phyloP scores from a whole-genome alignment of 2,888 invertebrate genomes.

The Yponomeuta malinellus region DNA sequence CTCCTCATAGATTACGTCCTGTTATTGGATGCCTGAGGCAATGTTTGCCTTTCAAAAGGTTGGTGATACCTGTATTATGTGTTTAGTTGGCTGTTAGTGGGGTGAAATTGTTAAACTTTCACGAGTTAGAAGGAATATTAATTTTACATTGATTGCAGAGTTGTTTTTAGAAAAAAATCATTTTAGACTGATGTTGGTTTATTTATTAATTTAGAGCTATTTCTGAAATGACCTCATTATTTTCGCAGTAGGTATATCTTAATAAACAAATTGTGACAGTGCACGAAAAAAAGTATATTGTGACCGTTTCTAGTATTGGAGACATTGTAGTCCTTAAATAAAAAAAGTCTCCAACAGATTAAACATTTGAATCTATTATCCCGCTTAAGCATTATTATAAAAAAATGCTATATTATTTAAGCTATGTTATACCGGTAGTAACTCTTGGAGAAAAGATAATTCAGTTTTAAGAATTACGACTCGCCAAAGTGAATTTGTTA shows the following conservation, averaged over 20 bases:
- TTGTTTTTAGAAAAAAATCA: not conserved
- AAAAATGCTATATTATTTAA: no score
- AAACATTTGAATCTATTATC: no score
- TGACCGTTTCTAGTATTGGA: no score
- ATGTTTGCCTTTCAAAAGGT: constrained; percentile 4
- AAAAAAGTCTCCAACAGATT: no score
- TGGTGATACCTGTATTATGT: constrained; percentile 4
- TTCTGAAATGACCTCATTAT: no score
- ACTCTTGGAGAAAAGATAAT: not conserved
- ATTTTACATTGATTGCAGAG: not conserved
- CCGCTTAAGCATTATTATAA: no score
- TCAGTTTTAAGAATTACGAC: not conserved
- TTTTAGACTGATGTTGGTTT: not conserved
- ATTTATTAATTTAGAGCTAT: no score
- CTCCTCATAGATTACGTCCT: constrained; percentile 10
- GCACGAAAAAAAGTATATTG: no score
- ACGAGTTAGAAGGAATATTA: not conserved
- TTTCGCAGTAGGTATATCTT: no score
- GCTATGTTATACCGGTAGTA: not conserved
- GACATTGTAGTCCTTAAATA: no score
- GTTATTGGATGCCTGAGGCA: constrained; percentile 10
- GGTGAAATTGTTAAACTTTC: not conserved
- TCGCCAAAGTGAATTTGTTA: not conserved
- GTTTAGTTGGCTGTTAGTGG: not conserved
- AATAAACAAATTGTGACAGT: no score